Percentiles rank a stretch among this genome's conserved stretches.
Conservation (phyloP, 1,140 invertebrate genomes). For the Lepeophtheirus salmonis region DNA sequence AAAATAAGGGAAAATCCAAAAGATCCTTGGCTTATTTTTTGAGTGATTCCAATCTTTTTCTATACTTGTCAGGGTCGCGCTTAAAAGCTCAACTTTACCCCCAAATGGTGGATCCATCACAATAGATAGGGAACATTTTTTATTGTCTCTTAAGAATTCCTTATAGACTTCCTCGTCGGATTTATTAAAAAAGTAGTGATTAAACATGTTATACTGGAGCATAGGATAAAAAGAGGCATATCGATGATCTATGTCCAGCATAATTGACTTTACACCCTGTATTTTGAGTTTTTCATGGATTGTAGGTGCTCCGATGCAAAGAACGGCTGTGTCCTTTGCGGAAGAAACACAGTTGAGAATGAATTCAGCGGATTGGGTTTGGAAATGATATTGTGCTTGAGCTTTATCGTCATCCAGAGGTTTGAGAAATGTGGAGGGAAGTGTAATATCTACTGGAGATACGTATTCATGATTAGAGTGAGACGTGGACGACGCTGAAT, state of each 20-base stretch:
- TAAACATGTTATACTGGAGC: not conserved
- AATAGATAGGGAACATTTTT: not conserved
- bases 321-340: not conserved
- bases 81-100: not conserved
- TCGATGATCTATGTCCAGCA: not conserved
- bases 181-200: not conserved
- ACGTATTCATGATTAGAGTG: not conserved
- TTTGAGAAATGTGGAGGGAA: not conserved
- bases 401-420: not conserved
- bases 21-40: not conserved
- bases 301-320: not conserved
- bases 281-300: not conserved
- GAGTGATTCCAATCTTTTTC: too few relatives aligned
- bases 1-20: not conserved
- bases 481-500: not conserved
- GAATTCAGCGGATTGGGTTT: not conserved
- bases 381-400: not conserved
- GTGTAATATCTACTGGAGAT: not conserved
- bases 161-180: not conserved
- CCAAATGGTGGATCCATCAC: not conserved
- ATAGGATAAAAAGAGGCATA: not conserved
- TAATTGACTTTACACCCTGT: not conserved
- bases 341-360: not conserved
- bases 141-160: not conserved
- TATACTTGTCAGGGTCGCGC: not conserved